A percentile compares a stretch with the other conserved stretches of the same genome.
phyloP scores from a whole-genome alignment of 2,113 vertebrate species.

The Brienomyrus longianalis region DNA sequence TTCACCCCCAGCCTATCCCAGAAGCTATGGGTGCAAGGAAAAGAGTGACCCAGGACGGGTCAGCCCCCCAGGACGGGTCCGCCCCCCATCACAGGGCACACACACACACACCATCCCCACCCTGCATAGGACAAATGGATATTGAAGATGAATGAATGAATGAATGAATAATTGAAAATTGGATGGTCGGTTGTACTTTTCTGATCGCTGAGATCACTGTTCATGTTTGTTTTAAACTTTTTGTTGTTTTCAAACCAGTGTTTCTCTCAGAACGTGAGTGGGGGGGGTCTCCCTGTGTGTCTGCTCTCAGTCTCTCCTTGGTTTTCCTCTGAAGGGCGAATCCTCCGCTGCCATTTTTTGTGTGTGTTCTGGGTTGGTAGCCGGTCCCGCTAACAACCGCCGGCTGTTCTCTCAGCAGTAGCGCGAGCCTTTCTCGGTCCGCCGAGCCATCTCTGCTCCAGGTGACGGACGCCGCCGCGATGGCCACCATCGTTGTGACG shows the following conservation, averaged over 20 bases:
- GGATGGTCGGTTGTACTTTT: neutral
- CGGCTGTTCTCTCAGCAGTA: constrained; percentile 52
- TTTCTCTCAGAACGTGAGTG: neutral
- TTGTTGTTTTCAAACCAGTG: neutral
- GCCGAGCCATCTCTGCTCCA: constrained; percentile 50
- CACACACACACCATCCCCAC: neutral
- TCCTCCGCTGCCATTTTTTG: neutral
- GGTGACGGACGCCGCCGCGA: constrained; percentile 24
- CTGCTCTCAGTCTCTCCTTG: neutral
- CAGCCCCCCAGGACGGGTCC: neutral
- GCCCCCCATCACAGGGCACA: neutral
- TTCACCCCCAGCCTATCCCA: neutral
- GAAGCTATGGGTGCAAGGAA: neutral
- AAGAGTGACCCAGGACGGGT: neutral
- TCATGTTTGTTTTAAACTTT: neutral
- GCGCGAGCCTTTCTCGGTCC: constrained; percentile 48
- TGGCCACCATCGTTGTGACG: constrained; percentile 44
- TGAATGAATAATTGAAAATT: neutral
- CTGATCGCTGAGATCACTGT: neutral
- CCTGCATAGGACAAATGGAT: neutral
- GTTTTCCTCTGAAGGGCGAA: neutral
- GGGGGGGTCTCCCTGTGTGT: neutral
- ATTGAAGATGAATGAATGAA: neutral
- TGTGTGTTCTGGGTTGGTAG: constrained; percentile 26
- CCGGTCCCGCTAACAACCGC: constrained; percentile 15